Percentiles rank a stretch among this genome's conserved stretches.
phyloP scores from a whole-genome alignment of 2,797 vertebrate species.

The Trichosurus vulpecula region DNA sequence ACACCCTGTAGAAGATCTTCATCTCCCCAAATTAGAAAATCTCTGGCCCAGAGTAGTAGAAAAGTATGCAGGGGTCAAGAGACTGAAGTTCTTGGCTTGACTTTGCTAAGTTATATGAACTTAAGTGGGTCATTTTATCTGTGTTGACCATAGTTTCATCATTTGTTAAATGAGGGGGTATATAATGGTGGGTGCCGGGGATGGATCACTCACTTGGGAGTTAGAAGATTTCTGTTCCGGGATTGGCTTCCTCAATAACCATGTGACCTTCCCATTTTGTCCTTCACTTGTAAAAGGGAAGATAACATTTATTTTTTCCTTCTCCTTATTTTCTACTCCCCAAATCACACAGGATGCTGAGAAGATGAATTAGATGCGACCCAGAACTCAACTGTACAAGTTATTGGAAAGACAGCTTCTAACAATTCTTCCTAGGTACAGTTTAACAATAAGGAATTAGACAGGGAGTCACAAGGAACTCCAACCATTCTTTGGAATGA shows the following conservation, averaged over 20 bases:
- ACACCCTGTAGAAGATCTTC: slow-evolving; percentile 74
- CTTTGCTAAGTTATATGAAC: slow-evolving; percentile 30
- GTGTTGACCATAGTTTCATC: slow-evolving; percentile 2
- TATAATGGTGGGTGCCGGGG: background rate
- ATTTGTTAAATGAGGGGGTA: background rate
- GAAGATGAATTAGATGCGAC: background rate
- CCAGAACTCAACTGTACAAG: background rate
- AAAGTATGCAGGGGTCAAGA: slow-evolving; percentile 63
- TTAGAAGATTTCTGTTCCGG: background rate
- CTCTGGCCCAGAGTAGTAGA: slow-evolving; percentile 73
- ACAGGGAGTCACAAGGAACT: background rate
- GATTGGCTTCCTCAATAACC: background rate
- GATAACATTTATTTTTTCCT: slow-evolving; percentile 7
- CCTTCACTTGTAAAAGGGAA: slow-evolving; percentile 25
- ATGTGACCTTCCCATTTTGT: background rate
- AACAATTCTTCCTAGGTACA: too few relatives aligned
- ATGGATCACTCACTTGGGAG: background rate
- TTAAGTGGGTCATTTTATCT: slow-evolving; percentile 5
- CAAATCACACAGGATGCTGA: background rate
- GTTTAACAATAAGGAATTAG: background rate
- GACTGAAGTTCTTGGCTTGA: slow-evolving; percentile 71
- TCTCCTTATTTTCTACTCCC: background rate
- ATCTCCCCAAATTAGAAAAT: slow-evolving; percentile 72
- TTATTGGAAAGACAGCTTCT: background rate
- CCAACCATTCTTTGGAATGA: too few relatives aligned